Evolutionary conservation across 2,113 vertebrate species (phyloP).

Genomic region (Aplodontia rufa): DNA sequence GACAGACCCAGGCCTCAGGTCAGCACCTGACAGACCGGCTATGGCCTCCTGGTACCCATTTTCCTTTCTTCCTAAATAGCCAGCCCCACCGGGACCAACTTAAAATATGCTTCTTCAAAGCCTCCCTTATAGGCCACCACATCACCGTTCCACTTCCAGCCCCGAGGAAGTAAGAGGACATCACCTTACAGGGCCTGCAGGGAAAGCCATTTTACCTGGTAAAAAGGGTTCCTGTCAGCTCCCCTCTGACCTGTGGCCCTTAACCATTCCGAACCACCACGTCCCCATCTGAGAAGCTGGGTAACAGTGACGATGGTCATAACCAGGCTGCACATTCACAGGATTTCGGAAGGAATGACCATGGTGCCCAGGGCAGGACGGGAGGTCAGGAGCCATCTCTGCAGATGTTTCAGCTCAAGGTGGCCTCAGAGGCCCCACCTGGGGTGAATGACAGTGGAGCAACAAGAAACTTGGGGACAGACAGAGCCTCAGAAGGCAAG

Average conservation of each 20-base stretch:
- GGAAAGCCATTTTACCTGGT: not conserved
- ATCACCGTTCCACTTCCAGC: not conserved
- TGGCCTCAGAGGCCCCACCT: accelerated
- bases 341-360: not conserved
- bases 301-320: accelerated
- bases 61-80: not conserved
- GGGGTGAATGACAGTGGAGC: not conserved
- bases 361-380: accelerated
- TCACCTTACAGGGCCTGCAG: no score
- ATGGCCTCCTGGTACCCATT: accelerated
- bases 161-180: not conserved
- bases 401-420: not conserved
- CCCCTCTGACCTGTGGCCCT: not conserved
- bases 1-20: not conserved
- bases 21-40: not conserved
- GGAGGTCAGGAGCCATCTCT: not conserved
- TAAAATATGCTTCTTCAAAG: not conserved
- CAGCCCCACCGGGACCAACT: not conserved
- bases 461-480: accelerated
- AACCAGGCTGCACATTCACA: accelerated
- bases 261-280: not conserved
- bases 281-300: not conserved
- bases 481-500: not conserved
- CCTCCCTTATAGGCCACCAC: not conserved
- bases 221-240: not conserved